Base-by-base conservation (phyloP, 2,888 invertebrate species). In the Drosophila recens region DNA sequence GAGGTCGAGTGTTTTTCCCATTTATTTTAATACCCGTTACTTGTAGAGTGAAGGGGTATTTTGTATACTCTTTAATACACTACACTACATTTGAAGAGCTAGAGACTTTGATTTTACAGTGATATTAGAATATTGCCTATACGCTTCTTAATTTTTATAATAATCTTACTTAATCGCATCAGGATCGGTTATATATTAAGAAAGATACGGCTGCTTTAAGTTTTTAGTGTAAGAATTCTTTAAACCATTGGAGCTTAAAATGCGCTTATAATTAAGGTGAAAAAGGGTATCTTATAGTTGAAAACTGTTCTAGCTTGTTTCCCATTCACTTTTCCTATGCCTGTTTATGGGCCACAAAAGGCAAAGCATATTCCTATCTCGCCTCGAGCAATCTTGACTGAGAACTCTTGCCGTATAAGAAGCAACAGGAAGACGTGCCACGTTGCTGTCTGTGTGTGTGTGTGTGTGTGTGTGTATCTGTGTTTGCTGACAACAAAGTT, bases 351-450 rank as follows among this genome's bases (percentile, higher is more conserved):
- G 34, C 79, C 63, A 45, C 59, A 62, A 45, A 66, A 42, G 51
- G 49, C 54, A 64, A 58, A 54, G 53, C 48, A 67, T 27, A 54
- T 59, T 64, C 61, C 61, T 49, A 80, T 62, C 58, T 64, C 46
- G 64, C 63, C 45, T 30, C 17, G 27, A 45, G 70, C 62, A 64
- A 74, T 81, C 64, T 69, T 27, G 23, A 10, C 56, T 43, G 17
- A 51, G 64, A 49, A 48, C 46, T 48, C 36, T 13, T 61, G 46
- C 30, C 56, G 59, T 57, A 66, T 61, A 53, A 57, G 70, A 79
- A 79, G 79, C 79, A 82, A 79, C 79, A 79, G 77, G 83, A 75
- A 75, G 51, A 67, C 65, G 54, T 59, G 46, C 20, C 20, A 11
- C 56, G 17, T 17, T 53, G 54, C 36, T 54, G 33, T 17, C 20